Evolutionary conservation across 2,888 invertebrate genomes (phyloP).

Genomic region (Ferrisia virgata): DNA sequence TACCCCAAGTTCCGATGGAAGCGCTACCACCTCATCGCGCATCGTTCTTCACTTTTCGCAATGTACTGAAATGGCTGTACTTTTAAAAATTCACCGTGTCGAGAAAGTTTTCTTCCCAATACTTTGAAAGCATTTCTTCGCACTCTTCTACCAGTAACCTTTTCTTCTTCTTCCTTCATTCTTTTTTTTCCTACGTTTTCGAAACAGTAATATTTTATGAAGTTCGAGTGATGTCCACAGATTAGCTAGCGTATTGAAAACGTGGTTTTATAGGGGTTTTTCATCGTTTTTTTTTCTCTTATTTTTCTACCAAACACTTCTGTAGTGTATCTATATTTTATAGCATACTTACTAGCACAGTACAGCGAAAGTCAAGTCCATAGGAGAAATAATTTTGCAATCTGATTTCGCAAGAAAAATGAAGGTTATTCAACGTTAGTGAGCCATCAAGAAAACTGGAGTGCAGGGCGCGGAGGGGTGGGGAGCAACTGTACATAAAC

Average conservation of each 20-base stretch:
- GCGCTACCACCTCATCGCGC: background rate
- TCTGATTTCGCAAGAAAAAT: too few species aligned
- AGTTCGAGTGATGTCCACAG: constrained; percentile 5
- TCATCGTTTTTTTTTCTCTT: background rate
- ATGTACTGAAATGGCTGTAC: background rate
- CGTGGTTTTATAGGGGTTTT: background rate
- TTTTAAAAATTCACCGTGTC: constrained; percentile 5
- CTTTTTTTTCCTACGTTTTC: background rate
- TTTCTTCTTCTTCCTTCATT: background rate
- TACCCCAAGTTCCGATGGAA: background rate
- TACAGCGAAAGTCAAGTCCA: too few species aligned
- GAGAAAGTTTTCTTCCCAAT: background rate
- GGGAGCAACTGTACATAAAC: too few species aligned
- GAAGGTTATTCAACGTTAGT: too few species aligned
- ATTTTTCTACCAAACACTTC: background rate
- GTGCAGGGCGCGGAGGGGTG: too few species aligned
- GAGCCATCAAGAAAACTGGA: too few species aligned
- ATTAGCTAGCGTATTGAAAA: background rate
- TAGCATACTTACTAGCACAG: background rate
- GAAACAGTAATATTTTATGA: background rate
- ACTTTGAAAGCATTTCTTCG: background rate
- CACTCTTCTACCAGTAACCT: background rate
- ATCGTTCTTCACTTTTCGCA: background rate
- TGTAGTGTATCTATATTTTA: background rate
- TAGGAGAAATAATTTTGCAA: too few species aligned